These are phyloP conservation scores for Oreotrochilus melanogaster DNA, from an alignment of 2,113 vertebrate species.

Conservation along the genomic window DNA sequence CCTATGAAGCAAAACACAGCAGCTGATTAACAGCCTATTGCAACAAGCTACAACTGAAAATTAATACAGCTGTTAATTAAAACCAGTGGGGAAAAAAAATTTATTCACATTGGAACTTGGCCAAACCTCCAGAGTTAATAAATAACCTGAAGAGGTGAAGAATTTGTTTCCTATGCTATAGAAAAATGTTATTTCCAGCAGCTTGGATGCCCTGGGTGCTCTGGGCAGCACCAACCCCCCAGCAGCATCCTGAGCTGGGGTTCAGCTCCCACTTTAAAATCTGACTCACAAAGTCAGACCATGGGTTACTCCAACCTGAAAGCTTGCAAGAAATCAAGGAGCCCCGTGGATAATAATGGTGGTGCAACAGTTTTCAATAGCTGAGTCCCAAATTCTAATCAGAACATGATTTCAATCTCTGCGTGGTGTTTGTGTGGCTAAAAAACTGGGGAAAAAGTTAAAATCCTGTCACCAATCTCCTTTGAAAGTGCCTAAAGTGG, in stretches of 20 bases:
- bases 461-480: not conserved
- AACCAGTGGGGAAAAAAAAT: not conserved
- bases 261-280: not conserved
- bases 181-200: constrained; percentile 38
- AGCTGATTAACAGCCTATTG: not conserved
- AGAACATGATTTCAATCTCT: not conserved
- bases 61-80: constrained; percentile 28
- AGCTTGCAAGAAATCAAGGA: not conserved
- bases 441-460: not conserved
- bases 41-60: not conserved
- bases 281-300: not conserved
- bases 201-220: accelerated
- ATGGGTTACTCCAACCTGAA: not conserved
- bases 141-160: constrained; percentile 33
- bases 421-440: not conserved
- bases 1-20: not conserved
- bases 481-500: not conserved
- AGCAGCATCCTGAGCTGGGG: accelerated
- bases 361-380: not conserved
- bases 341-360: accelerated
- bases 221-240: not conserved
- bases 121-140: constrained; percentile 50
- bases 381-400: not conserved
- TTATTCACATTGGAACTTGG: constrained; percentile 34
- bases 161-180: not conserved